phyloP scores from a whole-genome alignment of 2,113 vertebrate species.

The Antigone vipio region DNA sequence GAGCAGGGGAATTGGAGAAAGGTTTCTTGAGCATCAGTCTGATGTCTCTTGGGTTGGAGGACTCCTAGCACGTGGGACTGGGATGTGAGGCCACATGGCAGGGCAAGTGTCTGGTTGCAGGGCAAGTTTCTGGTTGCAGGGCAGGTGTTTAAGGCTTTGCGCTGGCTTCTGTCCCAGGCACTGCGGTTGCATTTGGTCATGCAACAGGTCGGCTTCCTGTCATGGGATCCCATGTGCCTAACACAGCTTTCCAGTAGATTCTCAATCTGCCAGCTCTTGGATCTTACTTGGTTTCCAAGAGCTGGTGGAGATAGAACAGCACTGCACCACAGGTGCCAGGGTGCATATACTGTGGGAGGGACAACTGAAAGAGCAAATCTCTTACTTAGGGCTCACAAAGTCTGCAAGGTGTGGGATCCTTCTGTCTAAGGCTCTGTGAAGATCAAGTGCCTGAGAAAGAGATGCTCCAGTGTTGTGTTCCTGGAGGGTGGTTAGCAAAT shows the following conservation, averaged over 20 bases:
- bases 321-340: background rate
- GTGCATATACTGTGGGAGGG: background rate
- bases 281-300: fast-evolving
- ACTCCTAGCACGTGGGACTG: background rate
- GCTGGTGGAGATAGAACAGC: background rate
- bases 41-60: background rate
- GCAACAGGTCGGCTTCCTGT: background rate
- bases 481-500: background rate
- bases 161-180: background rate
- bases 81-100: background rate
- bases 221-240: background rate
- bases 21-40: background rate
- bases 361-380: background rate
- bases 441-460: background rate
- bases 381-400: background rate
- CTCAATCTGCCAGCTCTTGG: background rate
- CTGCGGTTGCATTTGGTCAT: background rate
- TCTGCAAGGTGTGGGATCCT: background rate
- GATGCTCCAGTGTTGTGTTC: background rate
- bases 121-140: background rate
- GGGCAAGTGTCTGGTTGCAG: background rate
- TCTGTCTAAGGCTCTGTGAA: background rate
- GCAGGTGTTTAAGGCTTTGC: background rate
- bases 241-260: background rate
- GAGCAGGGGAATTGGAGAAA: background rate